Evolutionary conservation across 2,113 vertebrate species (phyloP).

Genomic region (Rhinichthys klamathensis): DNA sequence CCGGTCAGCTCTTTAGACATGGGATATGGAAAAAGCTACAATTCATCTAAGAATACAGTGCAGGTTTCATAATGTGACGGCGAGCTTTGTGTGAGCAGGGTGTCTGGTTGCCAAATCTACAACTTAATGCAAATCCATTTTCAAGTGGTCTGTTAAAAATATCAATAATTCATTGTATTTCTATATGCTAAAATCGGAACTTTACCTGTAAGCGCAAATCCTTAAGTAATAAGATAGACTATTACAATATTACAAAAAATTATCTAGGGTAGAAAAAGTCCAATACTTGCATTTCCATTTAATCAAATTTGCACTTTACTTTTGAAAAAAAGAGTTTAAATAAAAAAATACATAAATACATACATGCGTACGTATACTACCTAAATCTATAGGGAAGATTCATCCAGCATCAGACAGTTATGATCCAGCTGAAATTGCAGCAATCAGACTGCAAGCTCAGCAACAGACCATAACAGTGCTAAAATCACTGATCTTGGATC

Average conservation of each 20-base stretch:
- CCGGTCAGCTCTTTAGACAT: conserved; percentile 53
- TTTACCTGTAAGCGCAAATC: background rate
- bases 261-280: background rate
- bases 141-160: background rate
- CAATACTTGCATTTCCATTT: too few relatives aligned
- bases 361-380: too few relatives aligned
- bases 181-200: background rate
- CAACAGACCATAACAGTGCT: conserved; percentile 14
- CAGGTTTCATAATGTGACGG: conserved; percentile 70
- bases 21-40: background rate
- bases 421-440: conserved; percentile 9
- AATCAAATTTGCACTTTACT: background rate
- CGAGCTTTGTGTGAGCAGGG: conserved; percentile 66
- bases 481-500: conserved; percentile 45
- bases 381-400: background rate
- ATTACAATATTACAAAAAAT: background rate
- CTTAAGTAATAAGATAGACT: background rate
- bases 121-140: conserved; percentile 44
- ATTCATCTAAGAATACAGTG: conserved; percentile 64
- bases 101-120: conserved; percentile 42
- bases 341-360: background rate
- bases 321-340: background rate
- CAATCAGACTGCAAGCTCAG: conserved; percentile 41
- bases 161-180: background rate
- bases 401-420: conserved; percentile 1